phyloP scores from a whole-genome alignment of 2,797 vertebrate genomes.

The Anabas testudineus region DNA sequence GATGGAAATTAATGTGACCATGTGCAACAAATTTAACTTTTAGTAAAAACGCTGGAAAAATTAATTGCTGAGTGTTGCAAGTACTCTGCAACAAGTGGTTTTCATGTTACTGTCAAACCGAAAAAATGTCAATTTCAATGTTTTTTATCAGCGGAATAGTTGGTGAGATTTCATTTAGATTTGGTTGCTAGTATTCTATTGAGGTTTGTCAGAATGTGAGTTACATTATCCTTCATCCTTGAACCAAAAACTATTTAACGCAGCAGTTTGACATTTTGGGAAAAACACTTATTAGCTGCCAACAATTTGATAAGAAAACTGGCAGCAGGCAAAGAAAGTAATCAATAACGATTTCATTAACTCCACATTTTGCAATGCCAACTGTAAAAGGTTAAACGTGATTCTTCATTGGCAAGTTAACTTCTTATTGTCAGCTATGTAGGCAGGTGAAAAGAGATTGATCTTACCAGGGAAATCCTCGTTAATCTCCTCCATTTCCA shows the following conservation, averaged over 20 bases:
- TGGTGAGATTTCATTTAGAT: neutral
- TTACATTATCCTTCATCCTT: neutral
- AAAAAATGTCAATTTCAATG: neutral
- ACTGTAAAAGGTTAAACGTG: neutral
- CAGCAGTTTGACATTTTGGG: too few relatives aligned
- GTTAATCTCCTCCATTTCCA: constrained; percentile 90
- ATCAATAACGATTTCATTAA: neutral
- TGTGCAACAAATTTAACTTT: constrained; percentile 15
- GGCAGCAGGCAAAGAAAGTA: neutral
- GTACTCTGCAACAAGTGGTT: neutral
- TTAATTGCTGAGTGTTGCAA: constrained; percentile 3
- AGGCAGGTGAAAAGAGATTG: neutral
- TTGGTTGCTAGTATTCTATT: too few relatives aligned
- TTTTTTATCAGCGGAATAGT: neutral
- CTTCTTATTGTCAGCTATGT: neutral
- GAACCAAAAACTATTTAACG: neutral
- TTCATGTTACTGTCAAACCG: constrained; percentile 9
- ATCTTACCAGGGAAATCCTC: constrained; percentile 85
- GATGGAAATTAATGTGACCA: neutral
- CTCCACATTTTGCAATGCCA: neutral
- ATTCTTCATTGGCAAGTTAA: neutral
- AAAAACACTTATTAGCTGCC: too few relatives aligned
- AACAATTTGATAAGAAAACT: too few relatives aligned
- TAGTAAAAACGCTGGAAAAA: constrained; percentile 5
- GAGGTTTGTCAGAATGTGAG: neutral